Evolutionary conservation across 2,797 vertebrate genomes (phyloP), one percentile per base, ranked within the genome.

Genomic region (Sebastolobus altivelis): DNA sequence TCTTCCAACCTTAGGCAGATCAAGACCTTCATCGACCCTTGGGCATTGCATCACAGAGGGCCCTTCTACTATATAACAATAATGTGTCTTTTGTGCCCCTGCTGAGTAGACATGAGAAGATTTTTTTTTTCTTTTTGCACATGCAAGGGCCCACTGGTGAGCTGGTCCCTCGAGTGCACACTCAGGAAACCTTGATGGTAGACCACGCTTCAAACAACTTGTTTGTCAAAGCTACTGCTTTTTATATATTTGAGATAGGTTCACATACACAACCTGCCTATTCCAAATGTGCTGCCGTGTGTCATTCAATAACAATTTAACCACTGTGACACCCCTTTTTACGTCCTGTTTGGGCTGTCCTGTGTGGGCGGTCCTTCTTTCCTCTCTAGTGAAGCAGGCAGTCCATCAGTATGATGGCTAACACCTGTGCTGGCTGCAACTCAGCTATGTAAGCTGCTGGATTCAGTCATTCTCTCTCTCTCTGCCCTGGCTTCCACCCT

Each of bases 81-180:
- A 16, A 46, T 20, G 22, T 49, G 27, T 18, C 6, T 58, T 46
- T 8, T 33, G 22, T 56, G 31, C 52, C 25, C 33, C 20, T 65
- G 40, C 59, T 29, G 37, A 56, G 49, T 4, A 58, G 54, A 61
- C 46, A 61, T 33, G 5, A 38, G n/a, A 58, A 63, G 14, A 37
- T 11, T 56, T 76, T 55, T 29, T 66, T 80, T 68, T 68, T 33
- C 4, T 2, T 61, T 43, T 63, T 22, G n/a, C 40, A 72, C 8
- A 33, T 54, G 40, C 4, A n/a, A 60, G 25, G 7, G 4, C 9
- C 65, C 6, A 60, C 22, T 33, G 35, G 4, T 35, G 16, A 27
- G 37, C 22, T 46, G 14, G 55, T 55, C 20, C 33, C 43, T 43
- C 3, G 25, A 18, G 25, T 55, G 20, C 20, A 25, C 56, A 46